Percentiles rank a stretch among this genome's conserved stretches.
These are phyloP conservation scores for Paradoxurus hermaphroditus DNA, from an alignment of 2,113 vertebrate genomes.

Conservation along the genomic window DNA sequence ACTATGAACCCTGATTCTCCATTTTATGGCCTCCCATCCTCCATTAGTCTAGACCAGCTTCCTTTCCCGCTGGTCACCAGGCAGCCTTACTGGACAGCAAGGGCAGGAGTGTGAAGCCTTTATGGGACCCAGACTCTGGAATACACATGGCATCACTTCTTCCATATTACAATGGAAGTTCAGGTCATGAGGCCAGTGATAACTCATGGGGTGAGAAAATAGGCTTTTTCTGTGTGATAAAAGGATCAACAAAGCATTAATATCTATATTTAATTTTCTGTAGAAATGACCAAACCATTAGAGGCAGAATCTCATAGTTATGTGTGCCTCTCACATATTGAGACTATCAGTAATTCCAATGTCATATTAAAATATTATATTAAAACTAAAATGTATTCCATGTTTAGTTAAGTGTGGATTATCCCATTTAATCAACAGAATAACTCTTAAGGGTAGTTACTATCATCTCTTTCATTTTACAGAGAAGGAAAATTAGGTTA, in stretches of 20 bases:
- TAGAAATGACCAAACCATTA: not conserved
- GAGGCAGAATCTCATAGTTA: not conserved
- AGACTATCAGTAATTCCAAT: not conserved
- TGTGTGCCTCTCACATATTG: not conserved
- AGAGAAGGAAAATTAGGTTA: not conserved
- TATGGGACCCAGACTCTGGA: not conserved
- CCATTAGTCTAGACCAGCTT: not conserved
- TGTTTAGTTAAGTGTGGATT: not conserved
- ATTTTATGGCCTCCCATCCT: not conserved
- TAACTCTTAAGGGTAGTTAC: not conserved
- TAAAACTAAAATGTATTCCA: not conserved
- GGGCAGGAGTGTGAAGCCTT: not conserved
- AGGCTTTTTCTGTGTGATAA: not conserved
- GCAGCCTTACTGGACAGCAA: not conserved
- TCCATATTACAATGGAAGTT: not conserved
- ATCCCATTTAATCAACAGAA: not conserved
- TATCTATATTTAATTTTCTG: not conserved
- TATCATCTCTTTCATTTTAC: not conserved
- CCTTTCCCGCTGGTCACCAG: not conserved
- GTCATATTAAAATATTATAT: not conserved
- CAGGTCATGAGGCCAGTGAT: not conserved
- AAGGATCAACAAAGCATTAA: not conserved
- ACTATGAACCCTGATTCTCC: not conserved
- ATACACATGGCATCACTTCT: rapidly evolving
- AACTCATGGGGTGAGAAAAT: not conserved